Conservation (phyloP, 2,113 vertebrate species). For the Bos indicus region DNA sequence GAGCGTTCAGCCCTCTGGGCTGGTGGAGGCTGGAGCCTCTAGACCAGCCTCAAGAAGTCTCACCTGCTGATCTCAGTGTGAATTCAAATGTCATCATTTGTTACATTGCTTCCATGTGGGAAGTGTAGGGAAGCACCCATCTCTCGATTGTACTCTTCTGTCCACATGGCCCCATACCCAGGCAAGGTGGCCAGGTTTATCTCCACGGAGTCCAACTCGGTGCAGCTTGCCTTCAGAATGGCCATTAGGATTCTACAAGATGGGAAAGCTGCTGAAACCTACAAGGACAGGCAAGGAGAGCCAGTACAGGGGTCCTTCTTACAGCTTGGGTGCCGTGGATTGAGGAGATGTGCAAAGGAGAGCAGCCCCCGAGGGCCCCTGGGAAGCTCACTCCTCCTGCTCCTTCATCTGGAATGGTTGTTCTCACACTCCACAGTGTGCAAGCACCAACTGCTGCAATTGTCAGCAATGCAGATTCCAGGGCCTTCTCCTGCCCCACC, state of each 20-base stretch:
- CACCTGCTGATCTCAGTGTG: not conserved
- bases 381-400: too few species aligned
- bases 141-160: not conserved
- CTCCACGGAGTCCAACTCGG: not conserved
- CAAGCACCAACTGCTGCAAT: not conserved
- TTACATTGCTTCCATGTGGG: not conserved
- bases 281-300: not conserved
- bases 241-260: accelerated
- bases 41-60: not conserved
- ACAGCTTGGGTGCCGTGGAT: not conserved
- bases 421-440: not conserved
- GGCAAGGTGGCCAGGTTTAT: not conserved
- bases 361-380: not conserved
- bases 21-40: not conserved
- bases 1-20: not conserved
- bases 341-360: not conserved
- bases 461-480: not conserved
- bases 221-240: not conserved
- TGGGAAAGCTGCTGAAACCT: not conserved
- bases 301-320: not conserved
- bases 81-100: not conserved
- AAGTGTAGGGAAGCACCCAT: not conserved
- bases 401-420: not conserved
- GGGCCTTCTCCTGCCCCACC: not conserved
- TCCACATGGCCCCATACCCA: too few species aligned